phyloP scores from a whole-genome alignment of 1,140 invertebrate genomes.

The Dermatophagoides farinae region DNA sequence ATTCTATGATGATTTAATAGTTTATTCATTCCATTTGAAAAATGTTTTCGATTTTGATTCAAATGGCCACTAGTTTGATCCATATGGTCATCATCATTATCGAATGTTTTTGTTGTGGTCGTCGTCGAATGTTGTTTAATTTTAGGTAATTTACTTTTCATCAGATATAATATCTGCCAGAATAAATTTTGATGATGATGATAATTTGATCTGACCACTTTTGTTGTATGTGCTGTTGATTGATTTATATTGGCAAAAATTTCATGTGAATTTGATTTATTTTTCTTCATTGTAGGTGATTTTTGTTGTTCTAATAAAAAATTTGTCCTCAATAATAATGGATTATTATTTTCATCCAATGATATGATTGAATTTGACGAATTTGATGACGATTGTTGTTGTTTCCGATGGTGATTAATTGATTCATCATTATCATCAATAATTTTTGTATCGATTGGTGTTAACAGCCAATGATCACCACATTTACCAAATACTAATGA shows the following conservation, averaged over 20 bases:
- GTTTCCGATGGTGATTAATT: not conserved
- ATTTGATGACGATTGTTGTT: too few relatives aligned
- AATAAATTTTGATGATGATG: not conserved
- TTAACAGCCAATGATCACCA: not conserved
- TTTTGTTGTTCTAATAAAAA: not conserved
- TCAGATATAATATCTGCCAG: not conserved
- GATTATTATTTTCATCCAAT: too few relatives aligned
- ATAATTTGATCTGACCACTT: not conserved
- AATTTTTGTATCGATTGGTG: not conserved
- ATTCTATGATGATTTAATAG: too few relatives aligned
- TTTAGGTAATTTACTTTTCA: not conserved
- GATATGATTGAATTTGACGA: too few relatives aligned
- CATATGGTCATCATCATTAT: too few relatives aligned
- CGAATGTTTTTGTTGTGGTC: too few relatives aligned
- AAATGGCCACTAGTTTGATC: too few relatives aligned
- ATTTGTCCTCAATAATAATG: too few relatives aligned
- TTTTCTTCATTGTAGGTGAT: not conserved
- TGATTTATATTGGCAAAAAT: not conserved
- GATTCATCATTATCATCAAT: too few relatives aligned
- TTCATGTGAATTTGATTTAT: not conserved
- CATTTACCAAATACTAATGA: constrained; percentile 8
- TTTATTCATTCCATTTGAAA: too few relatives aligned
- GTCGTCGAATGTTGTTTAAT: too few relatives aligned
- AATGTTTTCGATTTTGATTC: too few relatives aligned
- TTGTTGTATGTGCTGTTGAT: not conserved